Percentiles rank a stretch among this genome's conserved stretches.
These are phyloP conservation scores for Neoseiulus cucumeris DNA, from an alignment of 1,140 invertebrate genomes.

Conservation along the genomic window DNA sequence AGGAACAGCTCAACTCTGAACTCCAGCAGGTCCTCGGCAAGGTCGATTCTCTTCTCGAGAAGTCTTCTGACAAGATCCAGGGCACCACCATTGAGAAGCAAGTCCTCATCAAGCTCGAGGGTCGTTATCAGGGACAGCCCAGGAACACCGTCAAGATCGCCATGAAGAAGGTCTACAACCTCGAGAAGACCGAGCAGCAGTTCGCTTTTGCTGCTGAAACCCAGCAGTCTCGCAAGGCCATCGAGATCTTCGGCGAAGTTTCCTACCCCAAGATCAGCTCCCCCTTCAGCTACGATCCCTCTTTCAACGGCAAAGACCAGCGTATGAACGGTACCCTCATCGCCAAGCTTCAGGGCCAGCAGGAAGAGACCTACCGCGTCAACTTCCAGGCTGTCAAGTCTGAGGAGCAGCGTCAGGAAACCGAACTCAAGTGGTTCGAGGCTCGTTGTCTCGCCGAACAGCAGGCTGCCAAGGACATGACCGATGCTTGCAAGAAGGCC, in stretches of 20 bases:
- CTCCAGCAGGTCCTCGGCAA: background rate
- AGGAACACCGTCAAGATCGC: slow-evolving; percentile 1
- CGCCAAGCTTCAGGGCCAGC: background rate
- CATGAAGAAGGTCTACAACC: background rate
- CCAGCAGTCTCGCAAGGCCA: background rate
- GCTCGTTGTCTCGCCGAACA: background rate
- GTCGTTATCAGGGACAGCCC: background rate
- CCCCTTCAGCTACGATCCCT: background rate
- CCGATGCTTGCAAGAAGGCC: background rate
- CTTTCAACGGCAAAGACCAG: background rate
- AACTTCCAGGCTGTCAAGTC: slow-evolving; percentile 1
- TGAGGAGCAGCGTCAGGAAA: background rate
- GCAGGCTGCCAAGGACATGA: background rate
- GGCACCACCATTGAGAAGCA: background rate
- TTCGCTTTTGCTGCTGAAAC: background rate
- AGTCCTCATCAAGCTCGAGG: slow-evolving; percentile 1
- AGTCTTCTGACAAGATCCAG: background rate
- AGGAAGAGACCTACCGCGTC: background rate
- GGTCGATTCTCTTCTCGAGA: background rate
- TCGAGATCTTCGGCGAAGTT: background rate
- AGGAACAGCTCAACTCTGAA: background rate
- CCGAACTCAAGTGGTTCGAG: background rate
- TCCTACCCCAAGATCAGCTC: background rate
- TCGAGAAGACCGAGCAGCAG: background rate
- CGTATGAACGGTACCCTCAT: background rate